Evolutionary conservation across 92 coral and sea anemone species (phyloP).

Genomic region (Plumapathes pennacea): DNA sequence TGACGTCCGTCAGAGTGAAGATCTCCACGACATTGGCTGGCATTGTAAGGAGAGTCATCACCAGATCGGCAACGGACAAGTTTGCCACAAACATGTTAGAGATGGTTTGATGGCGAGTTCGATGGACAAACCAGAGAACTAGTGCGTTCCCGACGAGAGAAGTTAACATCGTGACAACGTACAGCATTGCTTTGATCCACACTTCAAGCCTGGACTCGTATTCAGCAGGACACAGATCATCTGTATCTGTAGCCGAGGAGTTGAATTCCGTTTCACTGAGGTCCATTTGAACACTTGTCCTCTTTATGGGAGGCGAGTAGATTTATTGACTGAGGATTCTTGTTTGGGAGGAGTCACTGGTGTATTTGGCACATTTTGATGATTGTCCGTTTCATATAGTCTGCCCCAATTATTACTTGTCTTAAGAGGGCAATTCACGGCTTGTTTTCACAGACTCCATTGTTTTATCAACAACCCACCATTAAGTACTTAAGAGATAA

Average conservation of each 20-base stretch:
- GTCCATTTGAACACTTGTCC: no score
- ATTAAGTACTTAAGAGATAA: no score
- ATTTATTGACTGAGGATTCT: no score
- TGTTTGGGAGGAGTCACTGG: no score
- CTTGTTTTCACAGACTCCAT: no score
- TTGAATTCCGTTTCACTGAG: no score
- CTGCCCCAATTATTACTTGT: no score
- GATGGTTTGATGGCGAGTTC: constrained; percentile 9
- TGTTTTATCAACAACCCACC: no score
- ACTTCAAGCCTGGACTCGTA: background rate
- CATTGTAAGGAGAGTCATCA: constrained; percentile 57
- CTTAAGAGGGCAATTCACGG: no score
- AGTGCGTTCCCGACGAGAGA: constrained; percentile 58
- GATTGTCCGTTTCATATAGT: no score
- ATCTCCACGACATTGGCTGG: constrained; percentile 41
- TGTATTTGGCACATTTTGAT: no score
- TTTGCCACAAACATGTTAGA: constrained; percentile 53
- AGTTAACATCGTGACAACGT: constrained; percentile 19
- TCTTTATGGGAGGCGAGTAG: no score
- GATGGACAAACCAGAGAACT: constrained; percentile 24
- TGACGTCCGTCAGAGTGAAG: constrained; percentile 28
- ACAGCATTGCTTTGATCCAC: constrained; percentile 23
- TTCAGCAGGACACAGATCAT: background rate
- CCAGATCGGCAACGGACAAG: constrained; percentile 60
- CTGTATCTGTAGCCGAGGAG: background rate